Percentiles rank a stretch among this genome's conserved stretches.
phyloP scores from a whole-genome alignment of 2,797 vertebrate species.

The Paedocypris micromegethes region DNA sequence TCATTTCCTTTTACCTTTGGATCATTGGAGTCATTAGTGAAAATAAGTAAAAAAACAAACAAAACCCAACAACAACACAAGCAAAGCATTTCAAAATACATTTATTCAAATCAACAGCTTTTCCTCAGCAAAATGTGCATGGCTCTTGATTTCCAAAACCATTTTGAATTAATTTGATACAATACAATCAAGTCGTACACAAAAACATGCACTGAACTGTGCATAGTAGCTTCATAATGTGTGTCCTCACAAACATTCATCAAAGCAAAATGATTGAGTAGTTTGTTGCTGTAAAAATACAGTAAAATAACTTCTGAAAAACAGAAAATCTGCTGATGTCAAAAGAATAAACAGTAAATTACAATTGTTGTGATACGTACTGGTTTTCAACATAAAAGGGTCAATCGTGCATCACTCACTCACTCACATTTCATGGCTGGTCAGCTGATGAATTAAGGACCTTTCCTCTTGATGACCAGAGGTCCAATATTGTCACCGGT shows the following conservation, averaged over 20 bases:
- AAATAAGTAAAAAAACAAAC: background rate
- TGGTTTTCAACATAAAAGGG: background rate
- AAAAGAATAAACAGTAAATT: background rate
- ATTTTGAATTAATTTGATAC: no score
- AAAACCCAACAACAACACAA: background rate
- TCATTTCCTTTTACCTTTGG: no score
- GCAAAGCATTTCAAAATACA: slow-evolving; percentile 1
- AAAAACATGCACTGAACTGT: background rate
- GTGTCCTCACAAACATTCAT: slow-evolving; percentile 1
- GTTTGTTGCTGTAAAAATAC: no score
- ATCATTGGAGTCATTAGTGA: background rate
- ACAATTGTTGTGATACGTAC: background rate
- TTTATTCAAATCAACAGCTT: slow-evolving; percentile 42
- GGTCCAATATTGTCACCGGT: slow-evolving; percentile 78
- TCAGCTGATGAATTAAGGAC: slow-evolving; percentile 45
- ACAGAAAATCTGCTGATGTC: slow-evolving; percentile 9
- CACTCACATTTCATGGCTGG: background rate
- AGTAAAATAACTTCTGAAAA: no score
- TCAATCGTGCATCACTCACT: slow-evolving; percentile 1
- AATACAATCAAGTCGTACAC: background rate
- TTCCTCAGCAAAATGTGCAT: slow-evolving; percentile 19
- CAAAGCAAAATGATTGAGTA: background rate
- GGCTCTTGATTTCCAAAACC: background rate
- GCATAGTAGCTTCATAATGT: background rate
- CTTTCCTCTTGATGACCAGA: slow-evolving; percentile 72